Percentiles rank a stretch among this genome's conserved stretches.
Evolutionary conservation across 2,113 vertebrate genomes (phyloP).

Genomic region (Erythrocercus mccallii): DNA sequence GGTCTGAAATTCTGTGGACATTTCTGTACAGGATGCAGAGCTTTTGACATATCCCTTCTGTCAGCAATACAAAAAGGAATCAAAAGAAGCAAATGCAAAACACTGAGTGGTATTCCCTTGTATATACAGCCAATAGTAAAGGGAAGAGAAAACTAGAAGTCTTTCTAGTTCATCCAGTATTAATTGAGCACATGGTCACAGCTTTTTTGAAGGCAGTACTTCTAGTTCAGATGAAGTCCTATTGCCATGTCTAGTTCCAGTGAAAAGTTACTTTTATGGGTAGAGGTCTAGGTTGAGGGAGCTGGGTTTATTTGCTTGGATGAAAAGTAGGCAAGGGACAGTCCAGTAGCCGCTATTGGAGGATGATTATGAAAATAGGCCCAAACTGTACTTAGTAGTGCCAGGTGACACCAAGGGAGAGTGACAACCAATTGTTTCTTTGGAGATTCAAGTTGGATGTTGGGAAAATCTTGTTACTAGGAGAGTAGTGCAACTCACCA

Average conservation of each 20-base stretch:
- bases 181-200: accelerated
- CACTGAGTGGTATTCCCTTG: not conserved
- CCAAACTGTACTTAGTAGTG: not conserved
- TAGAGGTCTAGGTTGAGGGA: not conserved
- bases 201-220: not conserved
- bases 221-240: not conserved
- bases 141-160: not conserved
- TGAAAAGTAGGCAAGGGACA: not conserved
- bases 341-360: not conserved
- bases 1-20: not conserved
- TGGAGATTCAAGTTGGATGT: not conserved
- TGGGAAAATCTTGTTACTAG: not conserved
- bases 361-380: not conserved
- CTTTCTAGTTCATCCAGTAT: not conserved
- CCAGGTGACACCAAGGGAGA: not conserved
- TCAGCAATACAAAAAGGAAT: not conserved
- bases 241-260: not conserved
- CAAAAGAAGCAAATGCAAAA: not conserved
- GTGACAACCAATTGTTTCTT: not conserved
- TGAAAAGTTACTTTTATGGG: not conserved
- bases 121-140: not conserved
- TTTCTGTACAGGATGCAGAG: not conserved
- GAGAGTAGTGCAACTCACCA: not conserved
- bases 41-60: not conserved
- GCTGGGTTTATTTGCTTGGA: not conserved